phyloP scores from a whole-genome alignment of 2,797 vertebrate species.

The Enteromius viviparus region DNA sequence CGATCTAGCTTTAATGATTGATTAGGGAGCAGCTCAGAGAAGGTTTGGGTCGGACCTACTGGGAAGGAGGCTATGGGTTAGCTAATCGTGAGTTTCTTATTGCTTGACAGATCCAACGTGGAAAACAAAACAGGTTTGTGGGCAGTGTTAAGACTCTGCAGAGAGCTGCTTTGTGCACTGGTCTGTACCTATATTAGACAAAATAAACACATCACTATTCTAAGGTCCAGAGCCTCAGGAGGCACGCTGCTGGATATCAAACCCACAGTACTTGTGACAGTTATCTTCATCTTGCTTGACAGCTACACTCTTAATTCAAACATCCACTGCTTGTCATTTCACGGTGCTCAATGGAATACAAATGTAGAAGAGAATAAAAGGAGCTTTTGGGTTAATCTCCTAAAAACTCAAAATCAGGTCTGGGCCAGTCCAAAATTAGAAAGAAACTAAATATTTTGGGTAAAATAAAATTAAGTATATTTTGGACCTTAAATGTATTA shows the following conservation, averaged over 20 bases:
- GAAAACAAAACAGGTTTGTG: constrained; percentile 24
- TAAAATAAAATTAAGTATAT: not conserved
- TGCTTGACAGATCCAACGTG: constrained; percentile 2
- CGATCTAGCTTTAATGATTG: constrained; percentile 56
- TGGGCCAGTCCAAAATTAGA: not conserved
- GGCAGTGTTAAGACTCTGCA: constrained; percentile 17
- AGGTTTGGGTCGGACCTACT: constrained; percentile 24
- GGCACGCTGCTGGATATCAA: constrained; percentile 23
- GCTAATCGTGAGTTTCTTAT: constrained; percentile 6
- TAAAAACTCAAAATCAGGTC: not conserved
- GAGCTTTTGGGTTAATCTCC: not conserved
- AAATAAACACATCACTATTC: constrained; percentile 40
- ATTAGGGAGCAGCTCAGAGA: constrained; percentile 42
- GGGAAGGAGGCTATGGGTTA: not conserved
- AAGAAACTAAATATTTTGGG: not conserved
- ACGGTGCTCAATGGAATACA: constrained; percentile 2
- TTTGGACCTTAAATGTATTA: not conserved
- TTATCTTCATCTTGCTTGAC: constrained; percentile 36
- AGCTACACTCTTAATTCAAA: constrained; percentile 24
- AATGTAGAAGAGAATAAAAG: not conserved
- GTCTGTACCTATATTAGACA: constrained; percentile 14
- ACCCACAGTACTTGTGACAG: constrained; percentile 5
- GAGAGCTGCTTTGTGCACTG: constrained; percentile 14
- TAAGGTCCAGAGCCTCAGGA: constrained; percentile 13
- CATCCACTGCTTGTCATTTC: constrained; percentile 3